Base-by-base conservation (phyloP, 2,888 invertebrate genomes). In the Heliconius erato region DNA sequence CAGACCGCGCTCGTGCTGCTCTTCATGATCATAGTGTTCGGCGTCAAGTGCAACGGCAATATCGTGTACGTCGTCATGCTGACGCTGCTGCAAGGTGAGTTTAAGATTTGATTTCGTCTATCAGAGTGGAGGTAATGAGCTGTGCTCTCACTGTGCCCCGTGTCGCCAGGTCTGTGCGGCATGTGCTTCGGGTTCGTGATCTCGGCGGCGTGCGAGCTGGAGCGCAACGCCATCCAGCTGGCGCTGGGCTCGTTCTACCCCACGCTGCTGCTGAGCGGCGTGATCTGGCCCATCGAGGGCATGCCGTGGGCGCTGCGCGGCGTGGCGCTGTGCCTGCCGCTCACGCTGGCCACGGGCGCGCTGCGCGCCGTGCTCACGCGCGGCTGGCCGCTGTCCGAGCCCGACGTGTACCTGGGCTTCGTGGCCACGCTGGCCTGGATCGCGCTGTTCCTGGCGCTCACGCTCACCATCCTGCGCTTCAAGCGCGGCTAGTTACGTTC, bases 131-230 rank as follows among this genome's bases (percentile, higher is more conserved):
- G 19, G 2, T 19, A 3, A n/a, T n/a, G n/a, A n/a, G n/a, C n/a
- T n/a, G n/a, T n/a, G n/a, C n/a, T n/a, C 54, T 54, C 5, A 49
- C 49, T 44, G 44, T 32, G 28, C 28, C 1, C 35, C n/a, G 35
- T 35, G 7, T 0, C 7, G 35, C 7, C 92, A 96, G 96, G 98
- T 86, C 97, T 99, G 67, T 99, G 99, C 92, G 99, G 99, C 87
- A 99, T 99, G 99, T 98, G 99, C 91, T 98, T 99, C 95, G 99
- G 99, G 82, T 98, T 99, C 94, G 98, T 99, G 74, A 99, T 99
- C 88, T 99, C 99, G 0, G 98, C 99, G 0, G 97, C 99, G 67
- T 99, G 99, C 94, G 98, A 98, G 91, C 96, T 99, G 85, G 99
- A 99, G 92, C 97, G 98, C 76, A 98, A 99, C 94, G 99, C 99